These are phyloP conservation scores for Carcina quercana DNA, from an alignment of 2,888 invertebrate genomes.

Conservation along the genomic window DNA sequence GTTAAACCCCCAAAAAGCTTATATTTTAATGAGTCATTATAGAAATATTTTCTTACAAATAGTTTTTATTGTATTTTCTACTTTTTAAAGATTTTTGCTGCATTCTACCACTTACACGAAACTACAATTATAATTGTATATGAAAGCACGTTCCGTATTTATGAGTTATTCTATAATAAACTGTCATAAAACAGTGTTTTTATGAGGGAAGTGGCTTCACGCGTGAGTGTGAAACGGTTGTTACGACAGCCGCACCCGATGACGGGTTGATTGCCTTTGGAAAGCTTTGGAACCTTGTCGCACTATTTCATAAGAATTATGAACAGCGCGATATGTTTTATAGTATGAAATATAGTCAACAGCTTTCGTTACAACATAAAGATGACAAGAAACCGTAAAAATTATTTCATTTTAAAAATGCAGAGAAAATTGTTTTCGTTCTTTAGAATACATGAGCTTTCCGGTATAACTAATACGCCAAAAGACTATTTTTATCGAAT, in stretches of 20 bases:
- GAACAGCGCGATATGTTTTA: conserved; percentile 47
- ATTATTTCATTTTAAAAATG: neutral
- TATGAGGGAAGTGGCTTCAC: conserved; percentile 43
- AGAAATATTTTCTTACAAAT: no score
- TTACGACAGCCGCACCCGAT: conserved; percentile 27
- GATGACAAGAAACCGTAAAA: conserved; percentile 20
- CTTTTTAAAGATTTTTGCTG: no score
- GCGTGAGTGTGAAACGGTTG: conserved; percentile 19
- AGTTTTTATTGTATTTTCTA: no score
- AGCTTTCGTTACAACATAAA: conserved; percentile 25
- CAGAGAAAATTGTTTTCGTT: no score
- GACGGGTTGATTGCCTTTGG: conserved; percentile 52
- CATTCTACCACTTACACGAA: no score
- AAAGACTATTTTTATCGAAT: no score
- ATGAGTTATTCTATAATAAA: conserved; percentile 18
- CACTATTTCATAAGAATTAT: conserved; percentile 46
- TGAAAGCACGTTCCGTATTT: conserved; percentile 10
- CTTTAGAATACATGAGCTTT: no score
- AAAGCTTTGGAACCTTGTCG: conserved; percentile 41
- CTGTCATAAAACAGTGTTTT: conserved; percentile 39
- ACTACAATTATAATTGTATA: no score
- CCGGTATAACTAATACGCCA: no score
- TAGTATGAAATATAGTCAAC: conserved; percentile 43
- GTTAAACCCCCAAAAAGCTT: no score
- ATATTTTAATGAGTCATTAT: no score